Evolutionary conservation across 2,113 vertebrate species (phyloP).

Genomic region (Tyto alba): DNA sequence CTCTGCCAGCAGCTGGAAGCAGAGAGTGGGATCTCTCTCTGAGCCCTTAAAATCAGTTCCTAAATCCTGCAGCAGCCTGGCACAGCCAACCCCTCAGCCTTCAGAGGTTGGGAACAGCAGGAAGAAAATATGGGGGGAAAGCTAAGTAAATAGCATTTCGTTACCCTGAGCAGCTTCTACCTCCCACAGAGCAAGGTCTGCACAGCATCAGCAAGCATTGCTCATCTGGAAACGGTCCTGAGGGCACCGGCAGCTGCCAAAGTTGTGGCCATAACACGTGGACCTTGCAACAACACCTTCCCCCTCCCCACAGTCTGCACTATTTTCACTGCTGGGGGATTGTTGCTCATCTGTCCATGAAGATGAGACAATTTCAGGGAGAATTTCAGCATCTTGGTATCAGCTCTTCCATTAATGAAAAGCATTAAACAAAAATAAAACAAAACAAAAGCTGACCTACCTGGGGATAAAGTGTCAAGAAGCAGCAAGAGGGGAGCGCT

Average conservation of each 20-base stretch:
- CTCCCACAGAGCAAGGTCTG: background rate
- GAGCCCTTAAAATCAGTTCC: background rate
- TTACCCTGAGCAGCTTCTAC: background rate
- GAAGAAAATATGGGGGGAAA: background rate
- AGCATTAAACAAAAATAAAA: background rate
- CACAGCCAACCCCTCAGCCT: background rate
- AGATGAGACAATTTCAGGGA: background rate
- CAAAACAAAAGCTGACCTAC: background rate
- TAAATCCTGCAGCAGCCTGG: background rate
- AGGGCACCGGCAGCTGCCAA: background rate
- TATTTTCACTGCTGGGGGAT: background rate
- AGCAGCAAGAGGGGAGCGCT: background rate
- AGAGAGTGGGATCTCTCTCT: background rate
- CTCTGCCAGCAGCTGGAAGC: background rate
- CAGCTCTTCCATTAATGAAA: background rate
- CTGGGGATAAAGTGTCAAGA: background rate
- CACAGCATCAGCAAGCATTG: background rate
- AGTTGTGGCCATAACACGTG: rapidly evolving
- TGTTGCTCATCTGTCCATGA: background rate
- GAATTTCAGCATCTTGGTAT: background rate
- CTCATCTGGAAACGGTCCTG: background rate
- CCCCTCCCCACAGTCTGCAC: background rate
- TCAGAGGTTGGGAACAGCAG: background rate
- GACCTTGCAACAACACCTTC: background rate
- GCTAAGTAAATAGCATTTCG: background rate